A percentile compares a stretch with the other conserved stretches of the same genome.
These are phyloP conservation scores for Danio choprae DNA, from an alignment of 2,797 vertebrate genomes.

Conservation along the genomic window DNA sequence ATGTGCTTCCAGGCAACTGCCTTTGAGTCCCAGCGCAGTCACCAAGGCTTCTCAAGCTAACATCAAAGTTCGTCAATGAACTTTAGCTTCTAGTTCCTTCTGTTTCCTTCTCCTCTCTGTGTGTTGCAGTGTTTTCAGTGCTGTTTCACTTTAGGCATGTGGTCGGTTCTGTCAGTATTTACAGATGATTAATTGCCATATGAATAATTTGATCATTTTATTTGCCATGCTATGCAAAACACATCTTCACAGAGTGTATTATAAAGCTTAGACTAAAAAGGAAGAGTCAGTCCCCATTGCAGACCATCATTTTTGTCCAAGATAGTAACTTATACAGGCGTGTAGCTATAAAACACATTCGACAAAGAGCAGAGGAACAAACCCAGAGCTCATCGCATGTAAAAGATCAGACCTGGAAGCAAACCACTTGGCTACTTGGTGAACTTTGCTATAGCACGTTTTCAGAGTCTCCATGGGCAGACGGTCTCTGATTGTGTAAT, in stretches of 20 bases:
- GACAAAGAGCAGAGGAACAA: neutral
- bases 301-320: neutral
- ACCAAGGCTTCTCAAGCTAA: no score
- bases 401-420: neutral
- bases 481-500: conserved; percentile 24
- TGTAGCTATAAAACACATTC: conserved; percentile 8
- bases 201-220: neutral
- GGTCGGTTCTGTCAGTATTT: neutral
- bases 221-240: neutral
- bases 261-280: neutral
- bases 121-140: neutral
- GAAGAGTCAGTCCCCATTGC: neutral
- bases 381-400: neutral
- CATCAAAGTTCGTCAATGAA: no score
- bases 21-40: no score
- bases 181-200: neutral
- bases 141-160: neutral
- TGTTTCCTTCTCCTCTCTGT: neutral
- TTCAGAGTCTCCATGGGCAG: neutral
- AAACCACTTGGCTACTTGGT: neutral
- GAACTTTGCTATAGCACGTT: conserved; percentile 26
- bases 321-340: conserved; percentile 2
- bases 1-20: no score
- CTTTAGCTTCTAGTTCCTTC: no score
- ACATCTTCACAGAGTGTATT: neutral